A percentile compares a stretch with the other conserved stretches of the same genome.
Conservation (phyloP, 2,797 vertebrate genomes). For the Otus scops region DNA sequence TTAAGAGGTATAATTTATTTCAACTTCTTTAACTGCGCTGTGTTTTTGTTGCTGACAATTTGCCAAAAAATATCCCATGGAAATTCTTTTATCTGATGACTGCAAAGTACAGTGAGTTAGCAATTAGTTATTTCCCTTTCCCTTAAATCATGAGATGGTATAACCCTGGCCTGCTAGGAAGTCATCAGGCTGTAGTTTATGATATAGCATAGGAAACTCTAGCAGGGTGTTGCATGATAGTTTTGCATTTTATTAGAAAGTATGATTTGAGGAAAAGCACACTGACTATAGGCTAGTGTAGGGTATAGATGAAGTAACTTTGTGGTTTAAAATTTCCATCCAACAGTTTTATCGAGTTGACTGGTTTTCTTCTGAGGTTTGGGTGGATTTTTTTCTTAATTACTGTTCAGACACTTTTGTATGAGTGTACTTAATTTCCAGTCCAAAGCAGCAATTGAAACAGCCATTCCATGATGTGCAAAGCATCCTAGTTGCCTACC, state of each 20-base stretch:
- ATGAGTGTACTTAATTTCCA: neutral
- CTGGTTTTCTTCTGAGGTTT: neutral
- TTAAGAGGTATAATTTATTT: constrained; percentile 56
- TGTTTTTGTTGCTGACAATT: constrained; percentile 43
- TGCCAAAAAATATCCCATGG: constrained; percentile 46
- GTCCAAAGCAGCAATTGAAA: neutral
- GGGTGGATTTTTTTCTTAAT: neutral
- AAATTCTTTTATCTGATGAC: constrained; percentile 58
- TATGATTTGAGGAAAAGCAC: neutral
- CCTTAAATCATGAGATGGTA: constrained; percentile 7
- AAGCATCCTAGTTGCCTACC: neutral
- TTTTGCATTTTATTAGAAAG: neutral
- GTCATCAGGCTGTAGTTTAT: neutral
- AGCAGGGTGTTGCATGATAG: neutral
- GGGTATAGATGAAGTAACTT: neutral
- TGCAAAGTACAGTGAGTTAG: constrained; percentile 23
- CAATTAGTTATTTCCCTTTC: constrained; percentile 53
- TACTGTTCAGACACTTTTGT: neutral
- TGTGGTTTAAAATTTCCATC: neutral
- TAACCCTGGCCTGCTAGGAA: constrained; percentile 4
- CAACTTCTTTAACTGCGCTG: neutral
- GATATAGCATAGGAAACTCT: neutral
- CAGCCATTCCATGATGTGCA: neutral
- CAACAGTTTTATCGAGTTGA: neutral
- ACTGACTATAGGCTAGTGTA: neutral